phyloP scores from a whole-genome alignment of 2,113 vertebrate species.

The Tragulus kanchil region DNA sequence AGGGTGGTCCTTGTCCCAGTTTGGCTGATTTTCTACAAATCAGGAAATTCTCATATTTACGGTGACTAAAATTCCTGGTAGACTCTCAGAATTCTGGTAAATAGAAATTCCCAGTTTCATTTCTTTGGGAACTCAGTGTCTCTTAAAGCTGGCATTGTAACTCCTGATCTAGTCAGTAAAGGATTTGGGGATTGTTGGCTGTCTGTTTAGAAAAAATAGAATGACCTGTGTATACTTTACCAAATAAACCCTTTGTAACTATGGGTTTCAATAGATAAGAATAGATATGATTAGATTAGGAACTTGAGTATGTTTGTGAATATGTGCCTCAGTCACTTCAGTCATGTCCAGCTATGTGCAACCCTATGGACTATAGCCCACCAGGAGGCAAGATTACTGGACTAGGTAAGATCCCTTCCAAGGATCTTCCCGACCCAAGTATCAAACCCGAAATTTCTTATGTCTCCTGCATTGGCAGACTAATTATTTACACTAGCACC shows the following conservation, averaged over 20 bases:
- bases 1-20: background rate
- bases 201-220: conserved; percentile 2
- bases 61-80: background rate
- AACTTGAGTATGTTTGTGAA: background rate
- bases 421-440: background rate
- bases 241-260: conserved; percentile 6
- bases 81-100: conserved; percentile 42
- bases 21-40: background rate
- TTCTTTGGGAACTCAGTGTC: background rate
- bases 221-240: background rate
- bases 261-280: background rate
- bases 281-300: background rate
- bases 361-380: background rate
- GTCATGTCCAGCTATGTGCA: background rate
- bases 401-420: background rate
- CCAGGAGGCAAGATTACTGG: background rate
- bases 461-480: background rate
- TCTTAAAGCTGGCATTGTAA: background rate
- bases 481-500: background rate
- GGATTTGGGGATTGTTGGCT: background rate
- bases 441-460: background rate
- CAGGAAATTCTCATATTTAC: background rate
- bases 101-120: background rate
- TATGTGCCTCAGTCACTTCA: background rate
- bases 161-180: background rate